These are phyloP conservation scores for Bombus cullumanus DNA, from an alignment of 1,140 invertebrate genomes.

Conservation along the genomic window DNA sequence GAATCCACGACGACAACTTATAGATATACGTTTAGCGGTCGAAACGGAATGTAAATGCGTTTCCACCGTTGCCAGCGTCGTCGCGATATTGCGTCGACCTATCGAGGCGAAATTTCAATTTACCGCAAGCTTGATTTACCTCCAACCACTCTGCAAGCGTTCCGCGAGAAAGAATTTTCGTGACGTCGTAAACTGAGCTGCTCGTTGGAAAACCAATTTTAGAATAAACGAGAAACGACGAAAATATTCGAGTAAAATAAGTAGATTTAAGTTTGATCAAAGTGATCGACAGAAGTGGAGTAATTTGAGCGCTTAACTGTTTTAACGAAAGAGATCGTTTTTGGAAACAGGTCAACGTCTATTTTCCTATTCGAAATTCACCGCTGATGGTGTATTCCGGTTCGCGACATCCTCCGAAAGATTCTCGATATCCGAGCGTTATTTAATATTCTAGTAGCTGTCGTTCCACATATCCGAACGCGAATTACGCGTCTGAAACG, in stretches of 20 bases:
- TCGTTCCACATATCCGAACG: neutral
- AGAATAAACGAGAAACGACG: neutral
- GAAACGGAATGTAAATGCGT: conserved; percentile 28
- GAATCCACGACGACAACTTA: conserved; percentile 33
- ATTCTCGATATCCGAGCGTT: neutral
- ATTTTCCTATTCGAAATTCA: neutral
- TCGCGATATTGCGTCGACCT: conserved; percentile 22
- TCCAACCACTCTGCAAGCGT: too few relatives aligned
- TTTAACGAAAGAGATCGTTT: neutral
- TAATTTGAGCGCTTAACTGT: neutral
- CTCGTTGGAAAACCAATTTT: neutral
- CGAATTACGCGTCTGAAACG: neutral
- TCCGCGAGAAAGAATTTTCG: neutral
- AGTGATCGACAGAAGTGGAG: neutral
- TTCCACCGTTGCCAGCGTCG: neutral
- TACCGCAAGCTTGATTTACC: neutral
- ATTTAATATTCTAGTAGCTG: neutral
- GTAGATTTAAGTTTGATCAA: neutral
- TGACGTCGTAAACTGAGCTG: neutral
- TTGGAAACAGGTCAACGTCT: neutral
- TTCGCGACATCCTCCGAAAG: neutral
- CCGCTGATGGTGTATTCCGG: neutral
- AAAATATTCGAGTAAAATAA: neutral
- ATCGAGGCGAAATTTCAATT: conserved; percentile 43
- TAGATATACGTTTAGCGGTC: neutral